These are phyloP conservation scores for Eciton burchellii DNA, from an alignment of 1,140 invertebrate genomes.

Conservation along the genomic window DNA sequence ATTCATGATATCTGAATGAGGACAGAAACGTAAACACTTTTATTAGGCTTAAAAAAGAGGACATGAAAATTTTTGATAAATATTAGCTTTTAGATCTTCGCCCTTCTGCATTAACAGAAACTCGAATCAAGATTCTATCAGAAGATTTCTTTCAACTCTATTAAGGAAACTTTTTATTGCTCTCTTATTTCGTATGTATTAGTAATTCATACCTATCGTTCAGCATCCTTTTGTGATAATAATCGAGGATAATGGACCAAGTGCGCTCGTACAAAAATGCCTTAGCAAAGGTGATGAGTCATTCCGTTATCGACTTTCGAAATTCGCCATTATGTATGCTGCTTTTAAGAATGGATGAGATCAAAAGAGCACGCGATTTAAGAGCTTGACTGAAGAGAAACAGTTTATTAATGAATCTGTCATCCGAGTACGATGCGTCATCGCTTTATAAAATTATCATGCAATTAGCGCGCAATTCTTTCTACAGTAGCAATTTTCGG, in stretches of 20 bases:
- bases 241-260: no score
- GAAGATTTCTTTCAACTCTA: neutral
- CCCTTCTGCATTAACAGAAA: neutral
- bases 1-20: neutral
- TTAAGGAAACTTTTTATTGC: neutral
- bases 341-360: neutral
- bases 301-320: slow-evolving; percentile 36
- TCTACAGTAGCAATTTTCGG: slow-evolving; percentile 16
- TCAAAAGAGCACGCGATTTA: neutral
- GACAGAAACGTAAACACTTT: neutral
- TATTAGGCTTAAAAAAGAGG: neutral
- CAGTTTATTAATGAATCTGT: slow-evolving; percentile 34
- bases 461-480: slow-evolving; percentile 30
- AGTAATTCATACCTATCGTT: neutral
- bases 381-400: neutral
- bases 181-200: slow-evolving; percentile 10
- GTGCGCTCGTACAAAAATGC: neutral
- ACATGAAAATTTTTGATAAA: no score
- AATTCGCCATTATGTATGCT: slow-evolving; percentile 29
- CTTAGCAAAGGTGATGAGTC: neutral
- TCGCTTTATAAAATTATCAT: slow-evolving; percentile 41
- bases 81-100: no score
- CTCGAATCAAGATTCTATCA: neutral
- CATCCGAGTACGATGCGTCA: neutral
- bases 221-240: no score